A percentile compares a stretch with the other conserved stretches of the same genome.
phyloP scores from a whole-genome alignment of 2,797 vertebrate genomes.

The Gymnoscopelus braueri region DNA sequence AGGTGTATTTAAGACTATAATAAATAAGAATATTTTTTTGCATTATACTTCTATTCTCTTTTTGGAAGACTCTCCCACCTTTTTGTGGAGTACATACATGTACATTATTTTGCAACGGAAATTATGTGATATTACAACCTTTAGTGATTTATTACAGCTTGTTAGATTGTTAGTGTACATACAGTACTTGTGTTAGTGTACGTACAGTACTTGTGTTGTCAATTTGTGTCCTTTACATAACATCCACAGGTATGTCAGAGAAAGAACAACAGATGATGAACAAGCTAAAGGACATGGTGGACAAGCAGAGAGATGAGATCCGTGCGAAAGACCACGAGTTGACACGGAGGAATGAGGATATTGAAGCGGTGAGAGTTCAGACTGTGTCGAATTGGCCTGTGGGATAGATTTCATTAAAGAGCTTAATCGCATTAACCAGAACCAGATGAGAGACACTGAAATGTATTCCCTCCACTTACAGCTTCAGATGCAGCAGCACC shows the following conservation, averaged over 20 bases:
- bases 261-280: constrained; percentile 88
- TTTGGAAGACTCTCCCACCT: too few relatives aligned
- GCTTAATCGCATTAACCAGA: not conserved
- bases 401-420: not conserved
- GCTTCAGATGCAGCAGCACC: constrained; percentile 93
- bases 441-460: not conserved
- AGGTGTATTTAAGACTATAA: too few relatives aligned
- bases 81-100: too few relatives aligned
- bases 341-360: constrained; percentile 86
- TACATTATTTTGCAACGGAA: too few relatives aligned
- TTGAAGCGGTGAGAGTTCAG: constrained; percentile 86
- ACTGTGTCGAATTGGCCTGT: not conserved
- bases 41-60: not conserved
- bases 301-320: constrained; percentile 93
- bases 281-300: constrained; percentile 88
- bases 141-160: not conserved
- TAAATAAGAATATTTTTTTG: too few relatives aligned
- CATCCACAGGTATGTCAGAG: constrained; percentile 85
- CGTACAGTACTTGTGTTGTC: not conserved
- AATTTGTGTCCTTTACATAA: constrained; percentile 6
- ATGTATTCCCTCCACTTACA: constrained; percentile 46
- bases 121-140: not conserved
- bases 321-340: constrained; percentile 90
- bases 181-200: not conserved
- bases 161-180: not conserved